Percentiles rank a stretch among this genome's conserved stretches.
These are phyloP conservation scores for Hydropsyche betteni DNA, from an alignment of 2,888 invertebrate species.

Conservation along the genomic window DNA sequence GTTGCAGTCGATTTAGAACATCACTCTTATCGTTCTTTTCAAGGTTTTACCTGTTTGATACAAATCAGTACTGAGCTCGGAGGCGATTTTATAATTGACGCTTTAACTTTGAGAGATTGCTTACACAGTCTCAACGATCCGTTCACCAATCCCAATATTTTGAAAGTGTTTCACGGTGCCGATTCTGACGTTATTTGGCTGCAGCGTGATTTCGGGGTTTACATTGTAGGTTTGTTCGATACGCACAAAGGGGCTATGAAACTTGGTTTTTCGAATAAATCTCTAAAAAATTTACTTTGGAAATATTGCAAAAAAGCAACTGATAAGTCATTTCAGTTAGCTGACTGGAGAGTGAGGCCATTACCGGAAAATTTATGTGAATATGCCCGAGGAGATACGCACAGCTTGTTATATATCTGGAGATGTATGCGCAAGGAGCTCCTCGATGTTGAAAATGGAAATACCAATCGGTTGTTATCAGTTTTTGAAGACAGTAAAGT, in stretches of 20 bases:
- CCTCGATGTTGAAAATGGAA: slow-evolving; percentile 70
- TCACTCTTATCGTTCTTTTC: slow-evolving; percentile 90
- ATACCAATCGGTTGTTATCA: slow-evolving; percentile 71
- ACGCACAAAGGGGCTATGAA: slow-evolving; percentile 88
- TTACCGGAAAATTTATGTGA: slow-evolving; percentile 79
- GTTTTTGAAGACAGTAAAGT: slow-evolving; percentile 80
- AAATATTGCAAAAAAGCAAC: slow-evolving; percentile 80
- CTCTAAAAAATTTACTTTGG: slow-evolving; percentile 80
- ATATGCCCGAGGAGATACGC: slow-evolving; percentile 95
- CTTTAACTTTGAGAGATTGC: slow-evolving; percentile 82
- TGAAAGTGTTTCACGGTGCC: slow-evolving; percentile 96
- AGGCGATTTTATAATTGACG: slow-evolving; percentile 90
- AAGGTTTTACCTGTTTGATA: slow-evolving; percentile 94
- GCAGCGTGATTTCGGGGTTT: slow-evolving; percentile 93
- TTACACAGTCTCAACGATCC: slow-evolving; percentile 85
- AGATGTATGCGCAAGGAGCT: slow-evolving; percentile 80
- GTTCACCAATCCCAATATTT: slow-evolving; percentile 87
- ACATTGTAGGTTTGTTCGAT: slow-evolving; percentile 97
- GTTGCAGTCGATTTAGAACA: slow-evolving; percentile 94
- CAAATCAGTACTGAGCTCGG: slow-evolving; percentile 84
- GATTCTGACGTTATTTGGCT: slow-evolving; percentile 90
- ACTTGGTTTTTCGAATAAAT: slow-evolving; percentile 74
- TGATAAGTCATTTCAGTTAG: slow-evolving; percentile 83
- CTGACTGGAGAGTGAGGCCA: slow-evolving; percentile 94
- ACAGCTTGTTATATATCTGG: slow-evolving; percentile 91